Conservation (phyloP, 2,888 invertebrate species). For the Diarsia rubi region DNA sequence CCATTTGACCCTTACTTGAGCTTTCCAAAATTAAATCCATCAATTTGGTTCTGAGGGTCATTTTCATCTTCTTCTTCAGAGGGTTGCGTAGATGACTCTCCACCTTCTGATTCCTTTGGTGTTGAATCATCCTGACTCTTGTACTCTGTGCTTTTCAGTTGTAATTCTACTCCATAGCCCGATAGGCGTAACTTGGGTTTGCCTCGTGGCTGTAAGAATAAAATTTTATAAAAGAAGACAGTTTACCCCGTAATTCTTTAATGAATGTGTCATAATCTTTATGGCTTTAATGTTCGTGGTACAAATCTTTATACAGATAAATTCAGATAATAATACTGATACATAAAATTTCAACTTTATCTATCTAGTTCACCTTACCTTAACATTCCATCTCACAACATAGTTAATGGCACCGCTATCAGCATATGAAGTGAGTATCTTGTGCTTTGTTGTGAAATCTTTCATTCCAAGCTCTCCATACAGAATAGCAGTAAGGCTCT, state of each 20-base stretch:
- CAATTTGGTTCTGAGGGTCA: constrained; percentile 93
- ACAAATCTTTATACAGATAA: not conserved
- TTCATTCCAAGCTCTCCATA: constrained; percentile 97
- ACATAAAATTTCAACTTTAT: not conserved
- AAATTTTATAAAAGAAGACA: not conserved
- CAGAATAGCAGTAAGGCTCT: constrained; percentile 93
- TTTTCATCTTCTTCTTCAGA: constrained; percentile 90
- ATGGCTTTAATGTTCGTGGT: not conserved
- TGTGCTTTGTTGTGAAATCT: constrained; percentile 94
- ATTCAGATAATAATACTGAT: constrained; percentile 3
- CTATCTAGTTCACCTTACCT: constrained; percentile 86
- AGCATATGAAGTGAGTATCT: constrained; percentile 92
- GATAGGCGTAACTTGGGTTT: constrained; percentile 94
- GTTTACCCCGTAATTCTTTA: not conserved
- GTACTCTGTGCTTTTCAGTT: constrained; percentile 99
- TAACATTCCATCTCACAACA: constrained; percentile 96
- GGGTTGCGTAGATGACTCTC: constrained; percentile 79
- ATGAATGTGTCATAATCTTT: not conserved
- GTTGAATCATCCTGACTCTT: constrained; percentile 98
- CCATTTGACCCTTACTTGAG: constrained; percentile 92
- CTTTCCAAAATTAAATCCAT: constrained; percentile 97
- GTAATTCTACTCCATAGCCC: constrained; percentile 99
- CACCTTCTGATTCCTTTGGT: constrained; percentile 91
- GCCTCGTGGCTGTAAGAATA: constrained; percentile 78
- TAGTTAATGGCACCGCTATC: constrained; percentile 95